Base-by-base conservation (phyloP, 2,888 invertebrate species). In the Ophion ventricosus region DNA sequence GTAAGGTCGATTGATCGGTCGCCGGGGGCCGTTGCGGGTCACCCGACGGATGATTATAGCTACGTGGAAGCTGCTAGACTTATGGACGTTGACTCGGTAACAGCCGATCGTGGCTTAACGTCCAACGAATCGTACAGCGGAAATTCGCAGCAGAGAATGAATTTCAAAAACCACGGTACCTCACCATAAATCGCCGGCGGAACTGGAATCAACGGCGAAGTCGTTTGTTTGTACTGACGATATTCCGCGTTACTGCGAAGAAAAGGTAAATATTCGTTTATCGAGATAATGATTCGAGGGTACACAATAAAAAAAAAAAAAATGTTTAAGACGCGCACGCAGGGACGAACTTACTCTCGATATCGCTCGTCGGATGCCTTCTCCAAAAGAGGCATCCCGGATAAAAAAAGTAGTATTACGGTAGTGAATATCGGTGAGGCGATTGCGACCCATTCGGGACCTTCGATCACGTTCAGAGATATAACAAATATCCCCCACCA, bases 401-500 rank as follows among this genome's bases (percentile, higher is more conserved):
- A 98, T 90, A 98, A 95, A 94, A 98, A 98, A 75, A 98, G 94
- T 90, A 98, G 97, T 86, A 98, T 98, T 87, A 97, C 94, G 20
- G 97, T 97, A 26, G 97, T 98, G 93, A 98, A 98, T 82, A 98
- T 94, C 7, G 98, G 98, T 20, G 98, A 98, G 88, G 97, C 94
- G 88, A 98, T 96, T 11, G 97, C 97, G 35, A 97, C 94, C 97
- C 97, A 98, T 94, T 98, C 98, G 49, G 96, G 94, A 23, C 97
- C 97, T 90, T 96, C 96, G 88, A 98, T 96, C 23, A 98, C 97
- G 92, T 97, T 98, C 54, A 98, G 93, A 0, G 98, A 97, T 92
- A 98, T 97, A 74, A 97, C 96, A 92, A 98, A 98, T 89, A 98
- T 96, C 3, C 98, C 98, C 97, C 98, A 97, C 98, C 98, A 98